phyloP scores from a whole-genome alignment of 2,888 invertebrate genomes.

The Lottia scabra region DNA sequence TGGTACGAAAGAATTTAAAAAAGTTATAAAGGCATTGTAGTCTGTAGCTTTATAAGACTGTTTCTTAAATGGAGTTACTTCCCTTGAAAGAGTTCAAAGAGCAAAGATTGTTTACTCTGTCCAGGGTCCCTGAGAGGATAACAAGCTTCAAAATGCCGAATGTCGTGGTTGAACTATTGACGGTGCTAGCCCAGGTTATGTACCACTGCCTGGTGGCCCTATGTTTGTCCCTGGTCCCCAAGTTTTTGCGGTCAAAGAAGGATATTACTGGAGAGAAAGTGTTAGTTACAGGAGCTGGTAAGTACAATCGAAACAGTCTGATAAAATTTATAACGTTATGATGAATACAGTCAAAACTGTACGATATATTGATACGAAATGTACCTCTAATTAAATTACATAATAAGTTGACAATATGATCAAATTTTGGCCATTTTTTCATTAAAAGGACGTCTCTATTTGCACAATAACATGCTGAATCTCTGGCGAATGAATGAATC shows the following conservation, averaged over 20 bases:
- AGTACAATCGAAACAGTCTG: neutral
- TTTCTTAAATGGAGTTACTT: neutral
- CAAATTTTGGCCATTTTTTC: too few relatives aligned
- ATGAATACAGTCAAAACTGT: too few relatives aligned
- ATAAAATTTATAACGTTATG: too few relatives aligned
- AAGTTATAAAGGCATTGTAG: too few relatives aligned
- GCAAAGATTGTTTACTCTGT: neutral
- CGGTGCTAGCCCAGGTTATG: slow-evolving; percentile 28
- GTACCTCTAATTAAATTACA: too few relatives aligned
- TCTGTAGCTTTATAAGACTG: too few relatives aligned
- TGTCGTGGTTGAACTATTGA: slow-evolving; percentile 24
- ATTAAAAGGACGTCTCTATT: too few relatives aligned
- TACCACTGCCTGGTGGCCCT: slow-evolving; percentile 47
- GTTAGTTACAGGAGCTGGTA: slow-evolving; percentile 90
- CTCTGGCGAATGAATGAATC: too few relatives aligned
- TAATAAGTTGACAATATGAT: too few relatives aligned
- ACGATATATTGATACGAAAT: too few relatives aligned
- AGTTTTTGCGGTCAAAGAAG: slow-evolving; percentile 72
- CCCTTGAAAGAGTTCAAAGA: slow-evolving; percentile 8
- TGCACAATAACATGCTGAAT: too few relatives aligned
- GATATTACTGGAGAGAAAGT: slow-evolving; percentile 82
- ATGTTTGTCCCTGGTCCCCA: slow-evolving; percentile 46
- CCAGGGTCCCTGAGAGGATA: neutral
- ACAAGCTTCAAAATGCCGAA: slow-evolving; percentile 2
- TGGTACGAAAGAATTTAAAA: too few relatives aligned